Evolutionary conservation across 2,113 vertebrate genomes (phyloP).

Genomic region (Melanocharis versteri): DNA sequence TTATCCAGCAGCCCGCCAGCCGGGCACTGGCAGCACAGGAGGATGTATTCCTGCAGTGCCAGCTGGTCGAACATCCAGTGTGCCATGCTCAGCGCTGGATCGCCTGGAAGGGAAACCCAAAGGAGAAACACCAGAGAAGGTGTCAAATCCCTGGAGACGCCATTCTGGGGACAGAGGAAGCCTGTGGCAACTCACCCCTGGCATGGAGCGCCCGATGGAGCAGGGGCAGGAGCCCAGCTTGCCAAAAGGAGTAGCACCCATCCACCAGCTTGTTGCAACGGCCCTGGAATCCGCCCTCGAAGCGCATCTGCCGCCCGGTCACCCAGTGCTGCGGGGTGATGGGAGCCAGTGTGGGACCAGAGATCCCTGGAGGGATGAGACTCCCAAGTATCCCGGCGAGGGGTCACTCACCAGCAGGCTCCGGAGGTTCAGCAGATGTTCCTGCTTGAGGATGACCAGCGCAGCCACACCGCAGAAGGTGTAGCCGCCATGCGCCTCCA

Average conservation of each 20-base stretch:
- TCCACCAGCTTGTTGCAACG: conserved; percentile 98
- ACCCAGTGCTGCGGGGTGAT: conserved; percentile 83
- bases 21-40: conserved; percentile 95
- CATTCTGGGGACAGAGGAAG: neutral
- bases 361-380: accelerated
- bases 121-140: neutral
- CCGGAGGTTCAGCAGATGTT: conserved; percentile 88
- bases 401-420: conserved; percentile 82
- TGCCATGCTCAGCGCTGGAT: conserved; percentile 82
- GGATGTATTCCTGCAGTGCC: conserved; percentile 95
- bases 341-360: neutral
- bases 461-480: conserved; percentile 93
- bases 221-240: conserved; percentile 90
- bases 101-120: conserved; percentile 72
- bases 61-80: conserved; percentile 95
- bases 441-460: conserved; percentile 89
- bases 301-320: conserved; percentile 91
- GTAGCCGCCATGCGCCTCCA: conserved; percentile 95
- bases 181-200: conserved; percentile 75
- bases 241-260: conserved; percentile 99
- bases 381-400: accelerated
- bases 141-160: neutral
- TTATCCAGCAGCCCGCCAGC: conserved; percentile 92
- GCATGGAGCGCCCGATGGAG: conserved; percentile 88
- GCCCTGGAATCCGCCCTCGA: conserved; percentile 96